Evolutionary conservation across 2,113 vertebrate genomes (phyloP).

Genomic region (Furnarius figulus): DNA sequence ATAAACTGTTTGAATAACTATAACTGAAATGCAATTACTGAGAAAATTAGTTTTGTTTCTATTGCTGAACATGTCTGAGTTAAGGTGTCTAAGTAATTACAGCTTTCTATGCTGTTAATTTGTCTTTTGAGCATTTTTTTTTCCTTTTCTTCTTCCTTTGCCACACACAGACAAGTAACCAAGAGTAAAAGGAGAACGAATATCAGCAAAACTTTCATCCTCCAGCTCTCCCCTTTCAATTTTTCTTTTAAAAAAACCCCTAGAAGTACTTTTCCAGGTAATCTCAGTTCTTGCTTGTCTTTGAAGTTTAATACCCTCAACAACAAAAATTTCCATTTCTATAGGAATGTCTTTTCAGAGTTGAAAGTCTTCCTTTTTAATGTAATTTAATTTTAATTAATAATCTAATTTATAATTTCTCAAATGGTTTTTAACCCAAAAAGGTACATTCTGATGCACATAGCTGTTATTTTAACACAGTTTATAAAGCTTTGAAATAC

Average conservation of each 20-base stretch:
- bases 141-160: not conserved
- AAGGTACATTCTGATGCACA: not conserved
- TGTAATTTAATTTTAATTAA: not conserved
- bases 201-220: not conserved
- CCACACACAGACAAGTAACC: not conserved
- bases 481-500: not conserved
- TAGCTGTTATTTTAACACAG: not conserved
- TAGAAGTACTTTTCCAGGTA: not conserved
- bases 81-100: slow-evolving; percentile 3
- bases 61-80: not conserved
- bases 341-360: not conserved
- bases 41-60: not conserved
- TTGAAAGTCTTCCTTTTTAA: not conserved
- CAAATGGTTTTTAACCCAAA: not conserved
- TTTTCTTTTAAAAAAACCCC: not conserved
- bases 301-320: slow-evolving; percentile 11
- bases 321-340: not conserved
- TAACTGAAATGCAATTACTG: slow-evolving; percentile 1
- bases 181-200: not conserved
- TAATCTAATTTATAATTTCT: not conserved
- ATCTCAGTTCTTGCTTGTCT: not conserved
- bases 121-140: not conserved
- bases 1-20: not conserved
- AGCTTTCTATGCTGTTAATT: not conserved
- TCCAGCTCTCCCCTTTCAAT: not conserved